Conservation (phyloP, 2,113 vertebrate genomes). For the Pluvialis apricaria region DNA sequence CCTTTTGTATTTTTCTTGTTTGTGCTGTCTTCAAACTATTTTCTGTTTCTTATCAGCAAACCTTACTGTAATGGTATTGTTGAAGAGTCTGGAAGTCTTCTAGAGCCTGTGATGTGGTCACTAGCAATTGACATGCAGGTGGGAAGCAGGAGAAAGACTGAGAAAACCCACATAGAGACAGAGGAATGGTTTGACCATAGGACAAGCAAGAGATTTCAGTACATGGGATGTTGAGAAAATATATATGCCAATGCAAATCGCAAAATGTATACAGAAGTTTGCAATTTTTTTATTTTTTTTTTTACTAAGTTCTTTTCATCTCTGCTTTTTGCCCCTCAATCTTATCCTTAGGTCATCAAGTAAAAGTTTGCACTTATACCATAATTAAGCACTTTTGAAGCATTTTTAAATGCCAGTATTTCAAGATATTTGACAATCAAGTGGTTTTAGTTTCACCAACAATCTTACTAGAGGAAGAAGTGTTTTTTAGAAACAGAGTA, state of each 20-base stretch:
- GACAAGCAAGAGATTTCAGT: neutral
- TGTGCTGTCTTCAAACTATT: neutral
- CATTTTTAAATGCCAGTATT: neutral
- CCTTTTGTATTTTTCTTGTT: neutral
- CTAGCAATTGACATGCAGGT: accelerated
- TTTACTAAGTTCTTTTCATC: neutral
- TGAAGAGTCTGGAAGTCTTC: neutral
- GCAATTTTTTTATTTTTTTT: neutral
- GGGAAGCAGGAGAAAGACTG: neutral
- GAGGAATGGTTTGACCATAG: neutral
- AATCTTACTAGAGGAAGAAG: neutral
- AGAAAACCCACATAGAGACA: neutral
- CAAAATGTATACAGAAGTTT: neutral
- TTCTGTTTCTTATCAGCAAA: neutral
- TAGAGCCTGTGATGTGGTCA: neutral
- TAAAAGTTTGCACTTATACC: neutral
- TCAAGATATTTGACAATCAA: neutral
- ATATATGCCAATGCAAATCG: neutral
- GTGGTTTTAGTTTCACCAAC: neutral
- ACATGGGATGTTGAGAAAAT: neutral
- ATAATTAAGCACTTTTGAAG: neutral
- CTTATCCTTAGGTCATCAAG: neutral
- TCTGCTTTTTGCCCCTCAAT: neutral
- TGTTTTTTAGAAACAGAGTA: neutral
- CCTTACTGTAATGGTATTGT: neutral